phyloP scores from a whole-genome alignment of 2,888 invertebrate genomes.

The Coelopa pilipes region DNA sequence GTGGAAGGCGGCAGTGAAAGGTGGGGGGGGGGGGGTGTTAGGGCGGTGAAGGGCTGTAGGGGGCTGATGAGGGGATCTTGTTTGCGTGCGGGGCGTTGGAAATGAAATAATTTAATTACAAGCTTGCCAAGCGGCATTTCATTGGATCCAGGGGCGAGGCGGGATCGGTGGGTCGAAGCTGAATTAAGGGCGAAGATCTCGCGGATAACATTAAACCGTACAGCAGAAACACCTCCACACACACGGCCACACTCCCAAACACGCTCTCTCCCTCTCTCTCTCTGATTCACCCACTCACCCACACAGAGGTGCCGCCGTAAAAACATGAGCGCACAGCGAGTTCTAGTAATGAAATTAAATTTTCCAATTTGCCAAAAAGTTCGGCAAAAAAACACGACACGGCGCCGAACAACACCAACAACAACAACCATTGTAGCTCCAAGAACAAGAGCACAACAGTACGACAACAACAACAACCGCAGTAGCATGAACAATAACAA shows the following conservation, averaged over 20 bases:
- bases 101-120: constrained; percentile 26
- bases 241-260: not conserved
- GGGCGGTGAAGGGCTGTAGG: too few species aligned
- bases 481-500: constrained; percentile 11
- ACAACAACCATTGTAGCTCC: not conserved
- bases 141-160: not conserved
- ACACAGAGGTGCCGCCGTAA: too few species aligned
- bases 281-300: too few species aligned
- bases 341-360: constrained; percentile 25
- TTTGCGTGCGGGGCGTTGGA: not conserved
- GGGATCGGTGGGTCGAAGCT: too few species aligned
- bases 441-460: constrained; percentile 3
- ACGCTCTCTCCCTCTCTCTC: too few species aligned
- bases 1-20: too few species aligned
- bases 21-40: too few species aligned
- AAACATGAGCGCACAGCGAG: not conserved
- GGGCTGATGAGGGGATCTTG: too few species aligned
- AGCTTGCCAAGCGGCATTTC: constrained; percentile 8
- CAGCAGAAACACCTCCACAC: constrained; percentile 3
- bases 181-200: constrained; percentile 12
- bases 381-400: constrained; percentile 8
- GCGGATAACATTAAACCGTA: constrained; percentile 15
- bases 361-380: constrained; percentile 28
- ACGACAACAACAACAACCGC: constrained; percentile 11
- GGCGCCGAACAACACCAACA: not conserved